Evolutionary conservation across 2,797 vertebrate species (phyloP), one percentile per base, ranked within the genome.

Genomic region (Lophura swinhoii): DNA sequence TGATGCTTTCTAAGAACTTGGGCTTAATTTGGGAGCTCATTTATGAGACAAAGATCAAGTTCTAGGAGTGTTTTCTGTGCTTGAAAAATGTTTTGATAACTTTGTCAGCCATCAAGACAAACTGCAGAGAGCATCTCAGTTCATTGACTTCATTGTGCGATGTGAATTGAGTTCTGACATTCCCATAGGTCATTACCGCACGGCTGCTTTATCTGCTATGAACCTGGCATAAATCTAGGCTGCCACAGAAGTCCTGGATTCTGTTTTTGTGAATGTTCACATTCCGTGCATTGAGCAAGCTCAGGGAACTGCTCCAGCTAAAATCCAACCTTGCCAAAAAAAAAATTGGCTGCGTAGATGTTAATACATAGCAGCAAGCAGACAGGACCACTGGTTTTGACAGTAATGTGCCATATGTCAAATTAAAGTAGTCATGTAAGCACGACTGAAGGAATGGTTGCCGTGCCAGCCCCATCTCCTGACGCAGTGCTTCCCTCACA

Each of bases 391-490:
- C 59, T 67, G 85, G 29, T 41, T 88, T 26, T 62, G 91, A 67
- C 90, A 94, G 95, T 95, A 48, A 6, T 35, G 78, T 84, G 90
- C 94, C 74, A 1, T n/a, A 5, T 74, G 62, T 91, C 93, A 93
- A 6, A 70, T 44, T 14, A 13, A 81, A 86, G 76, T 33, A 76
- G 46, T 67, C 80, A 21, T 68, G 91, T 46, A 17, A 7, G 9
- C 26, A 1, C n/a, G 78, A 13, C 69, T 62, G 31, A 14, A 39
- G 91, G 14, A 55, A 22, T 20, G 14, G 13, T 67, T 5, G 3
- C 75, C n/a, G 1, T 82, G 92, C 13, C 84, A 55, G 66, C 73
- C 39, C 89, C 39, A 62, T 1, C 0, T 87, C 75, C 81, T 33
- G 33, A n/a, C 33, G 84, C 3, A 2, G 75, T 13, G 66, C 46